Evolutionary conservation across 2,888 invertebrate genomes (phyloP).

Genomic region (Cyclophora albipunctata): DNA sequence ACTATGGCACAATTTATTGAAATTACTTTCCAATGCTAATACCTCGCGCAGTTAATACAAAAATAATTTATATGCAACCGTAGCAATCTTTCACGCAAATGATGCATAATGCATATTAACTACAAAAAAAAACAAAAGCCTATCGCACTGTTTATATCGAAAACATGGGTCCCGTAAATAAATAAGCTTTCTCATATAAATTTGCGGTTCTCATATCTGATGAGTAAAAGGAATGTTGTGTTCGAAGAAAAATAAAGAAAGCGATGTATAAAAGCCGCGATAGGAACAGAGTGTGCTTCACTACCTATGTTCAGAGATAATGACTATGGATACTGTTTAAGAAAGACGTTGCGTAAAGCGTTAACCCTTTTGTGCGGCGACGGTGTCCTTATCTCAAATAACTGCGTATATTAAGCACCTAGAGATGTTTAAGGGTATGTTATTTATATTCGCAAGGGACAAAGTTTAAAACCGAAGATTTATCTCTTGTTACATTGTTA

Average conservation of each 20-base stretch:
- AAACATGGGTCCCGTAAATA: constrained; percentile 69
- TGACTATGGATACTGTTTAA: constrained; percentile 55
- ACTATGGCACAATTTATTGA: constrained; percentile 64
- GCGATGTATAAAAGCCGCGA: constrained; percentile 63
- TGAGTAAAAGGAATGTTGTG: constrained; percentile 51
- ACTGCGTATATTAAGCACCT: constrained; percentile 53
- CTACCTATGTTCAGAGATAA: constrained; percentile 62
- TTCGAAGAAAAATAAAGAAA: constrained; percentile 41
- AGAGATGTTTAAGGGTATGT: constrained; percentile 46
- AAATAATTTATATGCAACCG: constrained; percentile 41
- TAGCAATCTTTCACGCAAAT: constrained; percentile 44
- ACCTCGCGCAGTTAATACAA: constrained; percentile 47
- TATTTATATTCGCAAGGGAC: constrained; percentile 55
- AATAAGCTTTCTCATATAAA: constrained; percentile 57
- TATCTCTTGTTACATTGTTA: constrained; percentile 45
- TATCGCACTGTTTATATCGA: constrained; percentile 65
- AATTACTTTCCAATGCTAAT: constrained; percentile 71
- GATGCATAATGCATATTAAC: constrained; percentile 48
- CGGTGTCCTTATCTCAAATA: constrained; percentile 55
- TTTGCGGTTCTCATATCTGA: constrained; percentile 58
- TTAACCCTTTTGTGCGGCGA: constrained; percentile 46
- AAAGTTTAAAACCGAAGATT: constrained; percentile 56
- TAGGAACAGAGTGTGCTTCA: constrained; percentile 59
- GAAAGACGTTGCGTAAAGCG: constrained; percentile 58
- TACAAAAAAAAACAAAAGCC: constrained; percentile 57